Percentiles rank a stretch among this genome's conserved stretches.
These are phyloP conservation scores for Ormyrus nitidulus DNA, from an alignment of 2,888 invertebrate genomes.

Conservation along the genomic window DNA sequence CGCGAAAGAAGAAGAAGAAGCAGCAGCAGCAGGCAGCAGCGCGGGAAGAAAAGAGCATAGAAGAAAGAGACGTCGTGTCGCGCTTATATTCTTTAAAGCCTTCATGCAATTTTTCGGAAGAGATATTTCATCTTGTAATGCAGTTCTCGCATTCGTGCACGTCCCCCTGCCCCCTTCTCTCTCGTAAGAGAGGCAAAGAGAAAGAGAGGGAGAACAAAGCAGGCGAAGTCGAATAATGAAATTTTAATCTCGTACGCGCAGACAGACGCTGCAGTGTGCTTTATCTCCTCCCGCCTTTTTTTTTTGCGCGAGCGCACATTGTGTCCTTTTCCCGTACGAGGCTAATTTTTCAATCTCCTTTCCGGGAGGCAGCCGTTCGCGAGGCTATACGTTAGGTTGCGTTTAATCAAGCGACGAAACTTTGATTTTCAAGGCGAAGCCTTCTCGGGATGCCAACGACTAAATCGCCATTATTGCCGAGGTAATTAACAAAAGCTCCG, in stretches of 20 bases:
- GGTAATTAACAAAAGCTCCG: no score
- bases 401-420: no score
- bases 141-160: constrained; percentile 54
- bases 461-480: no score
- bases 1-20: constrained; percentile 52
- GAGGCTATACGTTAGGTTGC: no score
- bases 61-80: constrained; percentile 52
- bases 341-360: constrained; percentile 1
- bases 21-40: constrained; percentile 11
- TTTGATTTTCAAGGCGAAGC: no score
- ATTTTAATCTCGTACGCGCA: constrained; percentile 21
- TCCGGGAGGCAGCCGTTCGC: no score
- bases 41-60: constrained; percentile 46
- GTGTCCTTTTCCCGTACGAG: no score
- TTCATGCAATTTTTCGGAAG: constrained; percentile 65
- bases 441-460: no score
- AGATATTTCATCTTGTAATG: constrained; percentile 71
- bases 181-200: constrained; percentile 52
- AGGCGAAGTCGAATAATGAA: constrained; percentile 56
- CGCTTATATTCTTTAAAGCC: constrained; percentile 65
- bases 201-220: constrained; percentile 11
- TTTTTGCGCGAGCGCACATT: no score
- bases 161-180: constrained; percentile 55
- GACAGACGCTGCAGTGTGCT: background rate
- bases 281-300: background rate